Percentiles rank a stretch among this genome's conserved stretches.
These are phyloP conservation scores for Lagopus muta DNA, from an alignment of 2,113 vertebrate genomes.

Conservation along the genomic window DNA sequence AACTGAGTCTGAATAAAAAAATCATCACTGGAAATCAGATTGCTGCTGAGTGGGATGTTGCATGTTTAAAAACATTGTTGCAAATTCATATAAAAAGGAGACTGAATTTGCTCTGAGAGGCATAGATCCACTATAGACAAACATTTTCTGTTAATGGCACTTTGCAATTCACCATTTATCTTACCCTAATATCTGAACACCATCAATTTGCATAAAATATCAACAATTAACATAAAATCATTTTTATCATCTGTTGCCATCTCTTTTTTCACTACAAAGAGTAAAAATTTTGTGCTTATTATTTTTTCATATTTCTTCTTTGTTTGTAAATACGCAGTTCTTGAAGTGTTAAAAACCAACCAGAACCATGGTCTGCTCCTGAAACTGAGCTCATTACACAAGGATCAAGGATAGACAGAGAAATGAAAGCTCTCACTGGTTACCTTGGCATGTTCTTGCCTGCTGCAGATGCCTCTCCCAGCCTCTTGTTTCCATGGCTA, in stretches of 20 bases:
- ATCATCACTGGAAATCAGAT: not conserved
- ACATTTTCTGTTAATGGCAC: not conserved
- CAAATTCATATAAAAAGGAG: not conserved
- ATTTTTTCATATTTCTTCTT: not conserved
- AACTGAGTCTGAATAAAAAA: not conserved
- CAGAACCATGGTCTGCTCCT: not conserved
- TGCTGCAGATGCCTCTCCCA: not conserved
- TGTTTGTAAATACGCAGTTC: not conserved
- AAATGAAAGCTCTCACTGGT: not conserved
- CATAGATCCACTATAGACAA: not conserved
- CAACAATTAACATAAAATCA: not conserved
- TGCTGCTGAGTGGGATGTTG: not conserved
- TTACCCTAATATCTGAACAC: not conserved
- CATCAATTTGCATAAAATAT: not conserved
- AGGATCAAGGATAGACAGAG: not conserved
- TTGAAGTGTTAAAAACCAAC: not conserved
- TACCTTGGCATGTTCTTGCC: not conserved
- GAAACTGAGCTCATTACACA: not conserved
- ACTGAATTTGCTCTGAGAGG: not conserved
- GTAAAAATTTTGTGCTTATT: not conserved
- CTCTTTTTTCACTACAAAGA: not conserved
- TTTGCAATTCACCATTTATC: not conserved
- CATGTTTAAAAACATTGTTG: not conserved
- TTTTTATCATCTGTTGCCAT: not conserved
- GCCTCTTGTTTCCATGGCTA: slow-evolving; percentile 57